phyloP scores from a whole-genome alignment of 2,888 invertebrate genomes.

The Drosophila ochracea region DNA sequence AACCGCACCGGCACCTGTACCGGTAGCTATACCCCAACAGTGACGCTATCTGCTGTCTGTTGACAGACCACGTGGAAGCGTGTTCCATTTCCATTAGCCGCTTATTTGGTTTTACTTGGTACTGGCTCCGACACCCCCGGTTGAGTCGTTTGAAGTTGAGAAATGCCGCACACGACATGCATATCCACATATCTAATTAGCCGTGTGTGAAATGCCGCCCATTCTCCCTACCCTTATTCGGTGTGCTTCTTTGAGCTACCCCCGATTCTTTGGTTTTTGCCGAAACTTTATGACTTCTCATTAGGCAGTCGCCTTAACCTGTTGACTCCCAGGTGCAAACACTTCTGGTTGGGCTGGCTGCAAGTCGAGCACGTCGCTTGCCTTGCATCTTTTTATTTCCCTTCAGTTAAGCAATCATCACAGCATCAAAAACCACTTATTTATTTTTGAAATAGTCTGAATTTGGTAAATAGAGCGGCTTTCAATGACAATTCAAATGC shows the following conservation, averaged over 20 bases:
- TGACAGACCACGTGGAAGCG: conserved; percentile 59
- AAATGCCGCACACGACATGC: conserved; percentile 41
- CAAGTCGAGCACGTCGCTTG: conserved; percentile 18
- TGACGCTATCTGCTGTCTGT: conserved; percentile 66
- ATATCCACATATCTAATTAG: conserved; percentile 63
- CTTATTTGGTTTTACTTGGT: conserved; percentile 32
- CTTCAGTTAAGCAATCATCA: not conserved
- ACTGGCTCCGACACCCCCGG: conserved; percentile 8
- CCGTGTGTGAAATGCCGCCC: conserved; percentile 32
- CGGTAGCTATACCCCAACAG: not conserved
- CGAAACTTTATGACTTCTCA: conserved; percentile 49
- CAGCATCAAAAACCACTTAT: not conserved
- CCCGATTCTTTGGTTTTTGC: conserved; percentile 34
- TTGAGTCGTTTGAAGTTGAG: conserved; percentile 43
- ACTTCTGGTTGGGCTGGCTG: not conserved
- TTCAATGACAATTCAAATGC: not conserved
- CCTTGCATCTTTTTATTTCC: conserved; percentile 22
- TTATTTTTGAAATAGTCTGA: not conserved
- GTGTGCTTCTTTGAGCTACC: conserved; percentile 25
- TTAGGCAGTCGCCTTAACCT: conserved; percentile 47
- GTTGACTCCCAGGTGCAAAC: conserved; percentile 43
- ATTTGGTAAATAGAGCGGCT: not conserved
- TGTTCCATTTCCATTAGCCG: conserved; percentile 55
- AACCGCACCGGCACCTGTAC: conserved; percentile 14
- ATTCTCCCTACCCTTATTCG: not conserved